These are phyloP conservation scores for Xiphorhynchus elegans DNA, from an alignment of 2,113 vertebrate species.

Conservation along the genomic window DNA sequence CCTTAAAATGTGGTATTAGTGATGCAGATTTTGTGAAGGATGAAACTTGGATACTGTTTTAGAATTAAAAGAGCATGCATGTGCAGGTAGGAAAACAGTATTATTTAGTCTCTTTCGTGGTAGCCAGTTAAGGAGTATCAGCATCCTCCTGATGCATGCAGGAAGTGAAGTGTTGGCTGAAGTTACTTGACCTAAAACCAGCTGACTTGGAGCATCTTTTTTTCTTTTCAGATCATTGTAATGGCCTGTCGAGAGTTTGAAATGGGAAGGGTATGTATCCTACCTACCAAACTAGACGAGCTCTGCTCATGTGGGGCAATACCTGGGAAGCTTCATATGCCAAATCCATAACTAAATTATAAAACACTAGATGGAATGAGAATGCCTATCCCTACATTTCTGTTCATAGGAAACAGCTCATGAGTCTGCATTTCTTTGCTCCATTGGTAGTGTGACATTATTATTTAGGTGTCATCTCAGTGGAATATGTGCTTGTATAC, in stretches of 20 bases:
- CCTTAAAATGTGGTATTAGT: neutral
- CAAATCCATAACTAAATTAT: neutral
- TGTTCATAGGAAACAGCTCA: neutral
- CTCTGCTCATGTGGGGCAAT: neutral
- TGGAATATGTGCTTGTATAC: neutral
- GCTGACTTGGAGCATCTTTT: neutral
- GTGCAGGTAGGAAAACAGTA: neutral
- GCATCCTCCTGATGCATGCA: neutral
- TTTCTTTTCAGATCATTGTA: conserved; percentile 88
- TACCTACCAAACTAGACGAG: neutral
- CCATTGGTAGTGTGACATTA: neutral
- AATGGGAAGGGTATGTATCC: conserved; percentile 94
- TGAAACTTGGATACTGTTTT: neutral
- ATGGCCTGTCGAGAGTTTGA: conserved; percentile 99
- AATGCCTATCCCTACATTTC: neutral
- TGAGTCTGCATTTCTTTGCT: neutral
- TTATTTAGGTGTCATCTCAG: neutral
- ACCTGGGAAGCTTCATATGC: neutral
- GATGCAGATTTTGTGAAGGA: neutral
- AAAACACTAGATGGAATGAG: neutral
- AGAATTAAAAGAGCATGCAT: neutral
- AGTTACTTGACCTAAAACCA: neutral
- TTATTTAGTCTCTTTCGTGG: neutral
- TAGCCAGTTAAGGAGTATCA: neutral
- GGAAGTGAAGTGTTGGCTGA: neutral